phyloP scores from a whole-genome alignment of 35 echinoderm and acorn worm species.

The Patiria miniata region DNA sequence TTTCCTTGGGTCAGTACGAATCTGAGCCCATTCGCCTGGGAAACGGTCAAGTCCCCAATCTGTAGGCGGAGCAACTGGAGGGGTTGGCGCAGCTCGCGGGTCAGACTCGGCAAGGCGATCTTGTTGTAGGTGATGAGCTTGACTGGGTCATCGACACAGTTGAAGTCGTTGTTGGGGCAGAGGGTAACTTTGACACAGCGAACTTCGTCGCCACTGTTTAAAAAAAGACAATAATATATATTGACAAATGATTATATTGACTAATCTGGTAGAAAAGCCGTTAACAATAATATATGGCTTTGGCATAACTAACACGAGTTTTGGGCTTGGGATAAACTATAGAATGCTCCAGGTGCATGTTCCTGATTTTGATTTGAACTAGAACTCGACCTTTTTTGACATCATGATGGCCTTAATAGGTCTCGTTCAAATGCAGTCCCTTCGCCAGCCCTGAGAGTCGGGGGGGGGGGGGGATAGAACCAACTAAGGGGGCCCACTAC shows the following conservation, averaged over 20 bases:
- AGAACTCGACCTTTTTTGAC: no score
- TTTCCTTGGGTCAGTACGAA: neutral
- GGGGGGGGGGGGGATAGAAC: no score
- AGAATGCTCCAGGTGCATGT: no score
- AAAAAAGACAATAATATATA: neutral
- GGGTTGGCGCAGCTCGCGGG: neutral
- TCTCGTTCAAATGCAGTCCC: no score
- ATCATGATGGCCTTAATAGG: no score
- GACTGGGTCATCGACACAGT: neutral
- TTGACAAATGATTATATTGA: neutral
- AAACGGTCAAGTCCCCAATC: neutral
- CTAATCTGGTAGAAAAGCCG: no score
- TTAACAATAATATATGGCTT: no score
- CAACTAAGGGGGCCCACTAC: no score
- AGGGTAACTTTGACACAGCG: neutral
- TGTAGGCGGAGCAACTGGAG: neutral
- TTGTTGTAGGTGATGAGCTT: conserved; percentile 22
- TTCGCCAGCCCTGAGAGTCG: no score
- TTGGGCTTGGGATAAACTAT: no score
- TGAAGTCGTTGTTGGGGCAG: conserved; percentile 9
- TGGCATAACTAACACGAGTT: no score
- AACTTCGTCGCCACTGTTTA: neutral
- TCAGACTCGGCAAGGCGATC: conserved; percentile 2
- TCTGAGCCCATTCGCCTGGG: neutral
- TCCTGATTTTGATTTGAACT: no score